Conservation (phyloP, 1,140 invertebrate genomes). For the Drosophila miranda region DNA sequence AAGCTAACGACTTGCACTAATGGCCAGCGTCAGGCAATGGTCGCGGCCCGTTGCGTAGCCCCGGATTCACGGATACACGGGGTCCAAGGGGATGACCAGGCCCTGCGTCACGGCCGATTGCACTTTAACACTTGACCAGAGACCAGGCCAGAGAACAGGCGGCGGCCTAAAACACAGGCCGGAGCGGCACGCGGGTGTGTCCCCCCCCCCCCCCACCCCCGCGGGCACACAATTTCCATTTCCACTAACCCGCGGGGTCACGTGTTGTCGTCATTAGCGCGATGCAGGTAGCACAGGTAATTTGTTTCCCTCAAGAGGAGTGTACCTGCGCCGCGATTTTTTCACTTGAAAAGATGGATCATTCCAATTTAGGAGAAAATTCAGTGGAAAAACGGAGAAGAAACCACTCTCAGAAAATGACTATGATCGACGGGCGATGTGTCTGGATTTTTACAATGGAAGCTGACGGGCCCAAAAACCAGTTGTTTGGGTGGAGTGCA, state of each 20-base stretch:
- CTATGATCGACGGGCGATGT: slow-evolving; percentile 44
- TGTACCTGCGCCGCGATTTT: slow-evolving; percentile 66
- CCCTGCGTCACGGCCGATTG: slow-evolving; percentile 69
- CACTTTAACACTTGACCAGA: slow-evolving; percentile 78
- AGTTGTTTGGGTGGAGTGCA: slow-evolving; percentile 48
- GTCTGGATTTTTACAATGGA: slow-evolving; percentile 54
- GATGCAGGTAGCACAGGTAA: slow-evolving; percentile 61
- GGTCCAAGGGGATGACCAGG: slow-evolving; percentile 8
- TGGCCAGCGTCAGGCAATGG: slow-evolving; percentile 63
- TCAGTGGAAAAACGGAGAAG: slow-evolving; percentile 55
- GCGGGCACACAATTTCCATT: slow-evolving; percentile 26
- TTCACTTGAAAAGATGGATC: slow-evolving; percentile 66
- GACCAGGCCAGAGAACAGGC: slow-evolving; percentile 39
- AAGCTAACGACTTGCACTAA: slow-evolving; percentile 70
- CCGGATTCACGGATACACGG: slow-evolving; percentile 4
- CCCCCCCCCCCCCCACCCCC: not conserved
- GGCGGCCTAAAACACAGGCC: slow-evolving; percentile 15
- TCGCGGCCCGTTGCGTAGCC: slow-evolving; percentile 48
- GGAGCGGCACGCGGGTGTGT: slow-evolving; percentile 37
- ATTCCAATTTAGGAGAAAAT: slow-evolving; percentile 63
- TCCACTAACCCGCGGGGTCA: slow-evolving; percentile 57
- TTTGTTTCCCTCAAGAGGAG: slow-evolving; percentile 29
- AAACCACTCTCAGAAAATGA: slow-evolving; percentile 32
- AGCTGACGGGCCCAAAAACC: slow-evolving; percentile 48
- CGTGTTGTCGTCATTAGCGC: slow-evolving; percentile 68